Evolutionary conservation across 2,888 invertebrate genomes (phyloP).

Genomic region (Acanthosoma haemorrhoidale): DNA sequence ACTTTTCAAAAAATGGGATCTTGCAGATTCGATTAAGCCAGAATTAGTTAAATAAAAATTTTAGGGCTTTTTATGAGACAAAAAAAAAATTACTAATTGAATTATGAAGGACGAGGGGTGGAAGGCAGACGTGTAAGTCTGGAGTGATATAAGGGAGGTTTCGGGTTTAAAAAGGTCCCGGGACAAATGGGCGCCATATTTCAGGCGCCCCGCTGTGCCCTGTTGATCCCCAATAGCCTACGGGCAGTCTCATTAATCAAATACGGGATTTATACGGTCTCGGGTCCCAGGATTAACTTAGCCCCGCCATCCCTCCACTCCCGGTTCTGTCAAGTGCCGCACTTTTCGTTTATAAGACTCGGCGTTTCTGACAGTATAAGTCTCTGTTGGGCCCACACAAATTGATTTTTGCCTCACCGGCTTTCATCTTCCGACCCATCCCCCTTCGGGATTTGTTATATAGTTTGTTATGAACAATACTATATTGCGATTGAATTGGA

Average conservation of each 20-base stretch:
- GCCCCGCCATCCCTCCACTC: not conserved
- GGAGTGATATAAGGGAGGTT: constrained; percentile 15
- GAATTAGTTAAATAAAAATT: too few relatives aligned
- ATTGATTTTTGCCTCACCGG: too few relatives aligned
- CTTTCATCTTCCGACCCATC: too few relatives aligned
- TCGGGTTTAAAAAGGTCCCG: constrained; percentile 17
- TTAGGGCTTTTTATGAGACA: not conserved
- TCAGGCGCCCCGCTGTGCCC: not conserved
- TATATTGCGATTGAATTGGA: too few relatives aligned
- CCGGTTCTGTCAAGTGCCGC: not conserved
- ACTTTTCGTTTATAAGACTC: too few relatives aligned
- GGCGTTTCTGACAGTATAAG: constrained; percentile 5
- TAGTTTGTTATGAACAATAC: too few relatives aligned
- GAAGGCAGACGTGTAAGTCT: not conserved
- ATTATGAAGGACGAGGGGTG: constrained; percentile 1
- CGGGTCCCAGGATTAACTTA: not conserved
- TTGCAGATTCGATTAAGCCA: too few relatives aligned
- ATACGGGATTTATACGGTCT: constrained; percentile 14
- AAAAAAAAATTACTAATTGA: constrained; percentile 15
- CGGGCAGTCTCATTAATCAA: constrained; percentile 5
- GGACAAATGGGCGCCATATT: constrained; percentile 26
- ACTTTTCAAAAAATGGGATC: too few relatives aligned
- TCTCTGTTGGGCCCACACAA: too few relatives aligned
- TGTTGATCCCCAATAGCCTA: constrained; percentile 22
- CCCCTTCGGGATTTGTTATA: too few relatives aligned